Evolutionary conservation across 2,888 invertebrate genomes (phyloP), one percentile per base, ranked within the genome.

Genomic region (Chloroclystis v-ata): DNA sequence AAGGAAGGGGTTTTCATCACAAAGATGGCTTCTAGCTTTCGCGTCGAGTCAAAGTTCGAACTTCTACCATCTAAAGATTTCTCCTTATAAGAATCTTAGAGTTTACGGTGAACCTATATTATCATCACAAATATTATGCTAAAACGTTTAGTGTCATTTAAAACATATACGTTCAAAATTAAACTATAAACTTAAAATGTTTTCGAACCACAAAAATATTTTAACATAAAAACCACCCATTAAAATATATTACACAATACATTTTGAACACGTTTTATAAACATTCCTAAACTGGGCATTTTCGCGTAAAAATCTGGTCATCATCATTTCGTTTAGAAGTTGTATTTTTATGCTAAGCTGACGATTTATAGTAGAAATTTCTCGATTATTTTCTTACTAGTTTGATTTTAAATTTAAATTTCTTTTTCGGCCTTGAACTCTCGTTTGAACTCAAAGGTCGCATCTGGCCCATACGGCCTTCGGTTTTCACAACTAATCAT

Each of bases 371-470:
- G 38, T 32, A 32, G n/a, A 49, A 45, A 43, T 43, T 49, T 49
- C 45, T 46, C 45, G 49, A 43, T 49, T 35, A 43, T 37, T 41
- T 28, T 12, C 9, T 39, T 37, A 39, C 38, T 24, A 26, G 38
- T 46, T 43, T 28, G 20, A 44, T 45, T 49, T 50, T 37, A 54
- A 59, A 64, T 69, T 63, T 49, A 50, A 63, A 64, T 63, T 59
- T 55, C 56, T 59, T 50, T 59, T 56, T 46, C 29, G 69, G 55
- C 69, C 69, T 69, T 69, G 69, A 67, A 60, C 61, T 57, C 54
- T 53, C 50, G 58, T 57, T 44, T 40, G 24, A 45, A 25, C 37
- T 28, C 35, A 33, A 39, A 54, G 51, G 49, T 53, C 46, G 30
- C 37, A 49, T 39, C 42, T 43, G 46, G 16, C 5, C 20, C 20